Conservation (phyloP, 2,888 invertebrate genomes). For the Cheilosia variabilis region DNA sequence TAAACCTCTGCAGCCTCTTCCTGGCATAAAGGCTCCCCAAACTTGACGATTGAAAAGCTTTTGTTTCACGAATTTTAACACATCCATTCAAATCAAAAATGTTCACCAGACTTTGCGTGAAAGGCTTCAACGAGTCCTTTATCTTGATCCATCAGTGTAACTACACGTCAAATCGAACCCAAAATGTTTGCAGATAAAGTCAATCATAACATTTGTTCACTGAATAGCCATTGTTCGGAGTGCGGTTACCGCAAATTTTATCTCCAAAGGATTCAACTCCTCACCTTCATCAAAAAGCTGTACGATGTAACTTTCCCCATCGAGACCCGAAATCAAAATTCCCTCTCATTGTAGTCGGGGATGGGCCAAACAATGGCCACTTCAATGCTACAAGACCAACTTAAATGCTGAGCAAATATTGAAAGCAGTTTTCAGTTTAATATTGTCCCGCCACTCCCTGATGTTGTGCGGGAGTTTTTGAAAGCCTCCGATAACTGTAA, state of each 20-base stretch:
- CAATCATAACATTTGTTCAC: slow-evolving; percentile 51
- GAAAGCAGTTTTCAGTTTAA: slow-evolving; percentile 6
- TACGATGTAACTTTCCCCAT: slow-evolving; percentile 29
- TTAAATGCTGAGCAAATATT: slow-evolving; percentile 18
- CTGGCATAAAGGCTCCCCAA: too few relatives aligned
- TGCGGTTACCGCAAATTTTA: background rate
- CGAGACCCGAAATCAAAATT: slow-evolving; percentile 1
- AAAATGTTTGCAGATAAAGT: slow-evolving; percentile 29
- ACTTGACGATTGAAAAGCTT: too few relatives aligned
- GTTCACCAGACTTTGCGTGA: too few relatives aligned
- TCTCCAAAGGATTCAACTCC: background rate
- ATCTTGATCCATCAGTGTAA: too few relatives aligned
- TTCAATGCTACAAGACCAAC: background rate
- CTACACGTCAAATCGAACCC: too few relatives aligned
- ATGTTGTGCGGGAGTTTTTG: background rate
- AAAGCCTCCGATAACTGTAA: background rate
- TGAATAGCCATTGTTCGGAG: slow-evolving; percentile 43
- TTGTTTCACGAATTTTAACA: too few relatives aligned
- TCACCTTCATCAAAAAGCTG: slow-evolving; percentile 8
- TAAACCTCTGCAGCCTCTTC: too few relatives aligned
- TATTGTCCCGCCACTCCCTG: background rate
- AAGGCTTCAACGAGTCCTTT: too few relatives aligned
- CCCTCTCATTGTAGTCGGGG: too few relatives aligned
- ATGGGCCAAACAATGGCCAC: slow-evolving; percentile 12
- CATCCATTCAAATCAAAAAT: too few relatives aligned